Evolutionary conservation across 1,140 invertebrate species (phyloP), one percentile per base, ranked within the genome.

Genomic region (Cherax quadricarinatus): DNA sequence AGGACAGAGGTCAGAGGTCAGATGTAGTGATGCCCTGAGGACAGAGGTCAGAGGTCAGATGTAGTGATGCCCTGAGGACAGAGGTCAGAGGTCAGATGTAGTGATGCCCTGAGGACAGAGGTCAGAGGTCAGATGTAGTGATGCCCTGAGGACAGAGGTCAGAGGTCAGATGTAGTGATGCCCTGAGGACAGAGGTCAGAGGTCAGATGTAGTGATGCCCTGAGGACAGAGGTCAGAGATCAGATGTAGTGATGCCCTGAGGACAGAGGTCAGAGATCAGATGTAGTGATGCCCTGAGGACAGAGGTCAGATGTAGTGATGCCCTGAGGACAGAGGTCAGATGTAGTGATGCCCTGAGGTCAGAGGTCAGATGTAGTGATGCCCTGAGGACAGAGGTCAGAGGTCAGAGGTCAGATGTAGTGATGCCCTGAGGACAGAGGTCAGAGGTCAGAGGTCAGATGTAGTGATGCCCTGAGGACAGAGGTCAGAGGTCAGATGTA

Each of bases 31-130:
- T 95, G 70, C 95, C 96, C n/a, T 78, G 66, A 3, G 48, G 30
- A 41, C 30, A 16, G 21, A n/a, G 66, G 7, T 48, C 18, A 51
- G 51, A 0, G 21, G 41, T 12, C 10, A 49, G 12, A 30, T 0
- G 30, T 41, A 41, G 30, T 88, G 51, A 96, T 95, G 70, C 95
- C 96, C n/a, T 78, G 66, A 3, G 48, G 30, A 41, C 30, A 16
- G 21, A n/a, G 66, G 7, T 48, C 18, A 51, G 51, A 0, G 21
- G 41, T 12, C 10, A 49, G 12, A 30, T 0, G 30, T 41, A 41
- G 30, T 88, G 51, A 96, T 95, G 70, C 95, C 96, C n/a, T 78
- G 66, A 3, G 48, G 30, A 41, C 30, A 16, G 21, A n/a, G 66
- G 7, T 48, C 18, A 51, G 51, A 0, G 21, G 41, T 12, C 10